Percentiles rank a stretch among this genome's conserved stretches.
These are phyloP conservation scores for Phenganax subtilis DNA, from an alignment of 92 coral and sea anemone genomes.

Conservation along the genomic window DNA sequence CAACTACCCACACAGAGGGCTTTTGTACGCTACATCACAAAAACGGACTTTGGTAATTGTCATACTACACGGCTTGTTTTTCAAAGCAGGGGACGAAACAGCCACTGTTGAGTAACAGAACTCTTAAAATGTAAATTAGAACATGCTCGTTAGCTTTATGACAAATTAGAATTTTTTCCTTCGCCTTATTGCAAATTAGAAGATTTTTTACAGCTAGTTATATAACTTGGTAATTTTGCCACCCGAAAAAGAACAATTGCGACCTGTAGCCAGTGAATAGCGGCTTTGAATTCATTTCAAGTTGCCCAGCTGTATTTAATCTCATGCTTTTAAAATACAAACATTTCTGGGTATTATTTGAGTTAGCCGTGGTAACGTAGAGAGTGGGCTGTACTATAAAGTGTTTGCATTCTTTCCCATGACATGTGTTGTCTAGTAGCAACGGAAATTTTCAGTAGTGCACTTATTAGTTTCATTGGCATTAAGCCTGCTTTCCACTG, in stretches of 20 bases:
- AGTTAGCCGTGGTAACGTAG: conserved; percentile 8
- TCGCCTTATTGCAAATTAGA: background rate
- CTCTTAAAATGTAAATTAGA: no score
- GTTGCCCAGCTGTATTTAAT: conserved; percentile 16
- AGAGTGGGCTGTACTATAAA: conserved; percentile 12
- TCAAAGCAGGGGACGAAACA: no score
- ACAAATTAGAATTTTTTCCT: no score
- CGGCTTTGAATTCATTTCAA: conserved; percentile 15
- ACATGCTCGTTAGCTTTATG: no score
- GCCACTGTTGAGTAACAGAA: no score
- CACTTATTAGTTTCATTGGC: background rate
- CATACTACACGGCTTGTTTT: no score
- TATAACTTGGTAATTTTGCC: background rate
- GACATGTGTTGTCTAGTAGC: conserved; percentile 29
- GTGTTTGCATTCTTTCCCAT: background rate
- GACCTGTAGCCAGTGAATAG: conserved; percentile 6
- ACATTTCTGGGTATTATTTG: conserved; percentile 1
- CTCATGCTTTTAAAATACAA: background rate
- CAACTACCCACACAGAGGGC: no score
- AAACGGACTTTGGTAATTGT: no score
- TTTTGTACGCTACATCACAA: no score
- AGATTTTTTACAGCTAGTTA: background rate
- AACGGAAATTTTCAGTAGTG: background rate
- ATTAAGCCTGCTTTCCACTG: no score
- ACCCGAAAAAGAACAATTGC: background rate